Conservation (phyloP, 2,888 invertebrate genomes). For the Limenitis arthemis region DNA sequence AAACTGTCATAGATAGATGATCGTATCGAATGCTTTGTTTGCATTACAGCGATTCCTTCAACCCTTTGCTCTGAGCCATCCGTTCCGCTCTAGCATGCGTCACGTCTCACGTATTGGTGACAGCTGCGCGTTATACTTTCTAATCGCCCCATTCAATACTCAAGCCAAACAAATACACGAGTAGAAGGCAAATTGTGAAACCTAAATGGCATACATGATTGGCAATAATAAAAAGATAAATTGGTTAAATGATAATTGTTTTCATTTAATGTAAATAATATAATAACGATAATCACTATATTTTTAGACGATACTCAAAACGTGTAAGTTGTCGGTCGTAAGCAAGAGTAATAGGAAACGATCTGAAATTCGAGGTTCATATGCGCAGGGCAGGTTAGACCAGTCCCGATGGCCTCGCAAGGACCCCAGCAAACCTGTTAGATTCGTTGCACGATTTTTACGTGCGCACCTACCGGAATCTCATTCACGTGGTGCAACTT, state of each 20-base stretch:
- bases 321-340: constrained; percentile 1
- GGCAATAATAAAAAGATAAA: constrained; percentile 48
- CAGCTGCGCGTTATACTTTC: constrained; percentile 66
- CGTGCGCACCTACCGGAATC: constrained; percentile 72
- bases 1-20: constrained; percentile 46
- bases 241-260: constrained; percentile 38
- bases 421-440: constrained; percentile 72
- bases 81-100: constrained; percentile 65
- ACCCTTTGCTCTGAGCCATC: constrained; percentile 60
- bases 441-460: constrained; percentile 73
- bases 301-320: not conserved
- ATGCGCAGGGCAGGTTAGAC: constrained; percentile 70
- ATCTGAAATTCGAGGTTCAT: constrained; percentile 67
- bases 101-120: constrained; percentile 64
- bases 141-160: constrained; percentile 61
- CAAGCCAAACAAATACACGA: constrained; percentile 51
- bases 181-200: constrained; percentile 59
- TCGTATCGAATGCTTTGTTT: constrained; percentile 63
- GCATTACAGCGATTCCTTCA: constrained; percentile 51
- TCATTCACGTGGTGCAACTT: constrained; percentile 65
- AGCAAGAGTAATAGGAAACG: constrained; percentile 60
- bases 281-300: not conserved
- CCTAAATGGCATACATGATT: constrained; percentile 53
- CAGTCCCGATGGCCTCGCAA: constrained; percentile 71
- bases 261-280: constrained; percentile 1